Percentiles rank a stretch among this genome's conserved stretches.
These are phyloP conservation scores for Oryzaephilus surinamensis DNA, from an alignment of 1,140 invertebrate genomes.

Conservation along the genomic window DNA sequence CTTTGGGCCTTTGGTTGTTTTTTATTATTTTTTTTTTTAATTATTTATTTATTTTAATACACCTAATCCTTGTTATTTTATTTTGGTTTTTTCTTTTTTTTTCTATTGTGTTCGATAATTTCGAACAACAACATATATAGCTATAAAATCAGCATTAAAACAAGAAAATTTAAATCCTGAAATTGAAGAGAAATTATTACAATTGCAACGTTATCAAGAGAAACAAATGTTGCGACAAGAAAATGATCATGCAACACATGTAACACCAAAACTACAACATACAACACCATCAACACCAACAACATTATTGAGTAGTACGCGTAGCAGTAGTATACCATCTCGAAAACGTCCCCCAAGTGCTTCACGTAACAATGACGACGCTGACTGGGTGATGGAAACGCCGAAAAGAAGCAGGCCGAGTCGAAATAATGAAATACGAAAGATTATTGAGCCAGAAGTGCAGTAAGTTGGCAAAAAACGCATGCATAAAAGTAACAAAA, in stretches of 20 bases:
- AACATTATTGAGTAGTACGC: constrained; percentile 17
- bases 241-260: constrained; percentile 26
- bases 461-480: constrained; percentile 19
- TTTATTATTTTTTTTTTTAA: constrained; percentile 13
- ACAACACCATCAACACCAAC: constrained; percentile 18
- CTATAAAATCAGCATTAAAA: constrained; percentile 71
- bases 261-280: constrained; percentile 19
- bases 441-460: constrained; percentile 18
- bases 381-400: constrained; percentile 47
- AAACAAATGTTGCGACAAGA: constrained; percentile 60
- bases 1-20: constrained; percentile 29
- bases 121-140: constrained; percentile 35
- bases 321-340: constrained; percentile 7
- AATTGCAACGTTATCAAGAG: constrained; percentile 78
- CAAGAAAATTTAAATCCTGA: constrained; percentile 84
- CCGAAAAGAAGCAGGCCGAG: constrained; percentile 36
- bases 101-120: constrained; percentile 3
- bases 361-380: constrained; percentile 39
- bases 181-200: constrained; percentile 83
- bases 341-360: constrained; percentile 29
- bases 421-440: constrained; percentile 20
- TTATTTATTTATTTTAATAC: constrained; percentile 17
- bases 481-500: neutral
- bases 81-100: constrained; percentile 16
- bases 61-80: constrained; percentile 5